Evolutionary conservation across 1,140 invertebrate genomes (phyloP), one percentile per base, ranked within the genome.

Genomic region (Bombyx mandarina): DNA sequence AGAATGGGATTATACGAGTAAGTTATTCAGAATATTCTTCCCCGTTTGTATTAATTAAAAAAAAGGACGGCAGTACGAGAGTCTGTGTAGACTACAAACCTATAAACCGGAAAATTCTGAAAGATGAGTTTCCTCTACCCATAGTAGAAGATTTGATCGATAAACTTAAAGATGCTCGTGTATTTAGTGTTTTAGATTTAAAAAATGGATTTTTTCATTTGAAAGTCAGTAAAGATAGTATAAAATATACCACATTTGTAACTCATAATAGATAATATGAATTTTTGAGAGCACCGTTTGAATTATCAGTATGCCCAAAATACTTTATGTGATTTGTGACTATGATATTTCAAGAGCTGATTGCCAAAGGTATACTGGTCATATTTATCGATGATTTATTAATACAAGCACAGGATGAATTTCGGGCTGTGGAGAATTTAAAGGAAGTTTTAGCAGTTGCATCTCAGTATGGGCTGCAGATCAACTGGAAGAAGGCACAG

Each of bases 21-120:
- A 74, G 67, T 54, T 59, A 60, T 48, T 79, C 72, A n/a, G 77
- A 76, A 18, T 90, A 84, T 75, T 65, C 76, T 9, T 77, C 77
- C 56, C 86, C 86, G 0, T 63, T 89, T 0, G 77, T 89, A 0
- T 54, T 89, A 12, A 81, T 88, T 8, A 67, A 58, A 43, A 91
- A 91, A 61, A 88, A 89, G 68, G 86, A 88, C 65, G 77, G 78
- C 1, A 65, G 65, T 1, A 57, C 69, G 9, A 56, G 90, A 50
- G 76, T 90, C 10, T 74, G 7, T 53, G 42, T 53, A 12, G 52
- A 53, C 44, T 53, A 53, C 10, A 42, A 43, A n/a, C 9, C 7
- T 43, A 43, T 53, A 1, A 53, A 53, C 44, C 52, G 44, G 42
- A 53, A 53, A 6, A 53, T 53, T 35, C 44, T 73, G 1, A 73